Percentiles rank a stretch among this genome's conserved stretches.
These are phyloP conservation scores for Merodon equestris DNA, from an alignment of 2,888 invertebrate species.

Conservation along the genomic window DNA sequence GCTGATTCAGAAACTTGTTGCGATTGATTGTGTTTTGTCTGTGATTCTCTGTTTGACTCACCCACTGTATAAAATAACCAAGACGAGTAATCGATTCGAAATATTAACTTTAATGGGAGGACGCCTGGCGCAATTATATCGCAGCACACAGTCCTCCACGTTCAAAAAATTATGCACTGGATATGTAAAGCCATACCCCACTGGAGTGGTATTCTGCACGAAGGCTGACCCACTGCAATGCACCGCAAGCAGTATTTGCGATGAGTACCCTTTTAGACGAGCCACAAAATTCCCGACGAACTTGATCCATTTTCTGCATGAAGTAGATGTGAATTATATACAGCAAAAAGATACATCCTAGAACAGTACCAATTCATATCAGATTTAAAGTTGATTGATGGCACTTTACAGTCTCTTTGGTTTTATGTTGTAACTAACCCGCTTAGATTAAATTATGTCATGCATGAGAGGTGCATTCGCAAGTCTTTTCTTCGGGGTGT, in stretches of 20 bases:
- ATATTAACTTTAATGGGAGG: conserved; percentile 34
- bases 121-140: conserved; percentile 52
- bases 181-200: conserved; percentile 79
- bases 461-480: conserved; percentile 8
- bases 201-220: conserved; percentile 70
- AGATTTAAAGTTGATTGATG: too few relatives aligned
- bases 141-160: conserved; percentile 69
- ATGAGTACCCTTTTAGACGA: conserved; percentile 59
- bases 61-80: too few relatives aligned
- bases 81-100: background rate
- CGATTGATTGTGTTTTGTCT: conserved; percentile 34
- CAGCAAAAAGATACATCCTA: too few relatives aligned
- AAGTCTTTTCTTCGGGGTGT: conserved; percentile 7
- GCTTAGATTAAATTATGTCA: conserved; percentile 15
- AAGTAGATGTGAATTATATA: too few relatives aligned
- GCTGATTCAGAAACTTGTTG: conserved; percentile 45
- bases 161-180: conserved; percentile 77
- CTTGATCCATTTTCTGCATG: too few relatives aligned
- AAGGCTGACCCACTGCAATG: conserved; percentile 55
- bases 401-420: too few relatives aligned
- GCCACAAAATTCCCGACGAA: background rate
- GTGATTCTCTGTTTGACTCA: too few relatives aligned
- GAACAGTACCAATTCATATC: too few relatives aligned
- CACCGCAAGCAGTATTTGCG: conserved; percentile 33
- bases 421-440: background rate